Evolutionary conservation across 1,140 invertebrate genomes (phyloP), one percentile per base, ranked within the genome.

Genomic region (Manduca sexta): DNA sequence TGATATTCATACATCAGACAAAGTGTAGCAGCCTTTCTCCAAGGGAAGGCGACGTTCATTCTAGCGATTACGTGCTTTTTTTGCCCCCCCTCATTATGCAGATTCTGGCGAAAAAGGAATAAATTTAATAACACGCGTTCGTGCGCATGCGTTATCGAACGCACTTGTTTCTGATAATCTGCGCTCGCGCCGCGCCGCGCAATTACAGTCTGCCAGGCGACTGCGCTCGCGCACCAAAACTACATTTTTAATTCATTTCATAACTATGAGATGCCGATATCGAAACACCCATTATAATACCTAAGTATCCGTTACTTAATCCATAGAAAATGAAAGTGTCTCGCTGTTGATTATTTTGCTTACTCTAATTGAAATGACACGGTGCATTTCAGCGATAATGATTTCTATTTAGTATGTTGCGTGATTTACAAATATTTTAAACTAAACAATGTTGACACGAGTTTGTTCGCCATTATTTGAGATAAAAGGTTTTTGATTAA

Each of bases 51-150:
- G 75, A 67, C 65, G 62, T 45, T 63, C 69, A 74, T 69, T 78
- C 74, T 83, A 83, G 71, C 72, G 71, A 74, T 79, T 77, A 75
- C 69, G 64, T 64, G 67, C 55, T 67, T 74, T 71, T 79, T 84
- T 78, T 78, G 62, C 69, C 67, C 72, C 76, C 76, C 72, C 74
- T 80, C 70, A 84, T 81, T 81, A 84, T 81, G 80, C 72, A 84
- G 77, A 84, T 81, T 81, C 69, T 58, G 71, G 64, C 68, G 70
- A 84, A 84, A 83, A 84, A 79, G 70, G 72, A 80, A 83, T 83
- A 79, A 74, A 83, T 81, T 84, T 84, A 84, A 84, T 84, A 79
- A 84, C 65, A 79, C 65, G 71, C 79, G 65, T 83, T 76, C 77
- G 74, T 80, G 77, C 65, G 68, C 72, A 75, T 71, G 77, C 71